Conservation (phyloP, 2,113 vertebrate genomes). For the Castor canadensis region DNA sequence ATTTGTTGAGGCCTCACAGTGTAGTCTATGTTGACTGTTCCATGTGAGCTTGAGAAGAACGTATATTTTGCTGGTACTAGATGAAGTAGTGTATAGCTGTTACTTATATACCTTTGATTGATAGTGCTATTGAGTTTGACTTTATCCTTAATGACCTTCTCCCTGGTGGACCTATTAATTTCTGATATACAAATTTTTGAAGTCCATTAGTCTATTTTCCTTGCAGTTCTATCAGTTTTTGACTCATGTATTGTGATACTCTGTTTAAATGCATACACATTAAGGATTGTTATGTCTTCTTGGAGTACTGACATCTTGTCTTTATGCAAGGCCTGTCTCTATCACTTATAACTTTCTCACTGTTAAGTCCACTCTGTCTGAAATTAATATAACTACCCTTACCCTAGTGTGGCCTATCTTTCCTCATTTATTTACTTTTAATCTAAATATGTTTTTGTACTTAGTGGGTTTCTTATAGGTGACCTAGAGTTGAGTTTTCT, state of each 20-base stretch:
- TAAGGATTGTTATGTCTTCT: not conserved
- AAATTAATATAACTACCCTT: not conserved
- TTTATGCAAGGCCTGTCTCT: not conserved
- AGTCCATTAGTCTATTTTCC: not conserved
- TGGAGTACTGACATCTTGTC: not conserved
- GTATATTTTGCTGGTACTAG: not conserved
- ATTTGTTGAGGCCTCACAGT: not conserved
- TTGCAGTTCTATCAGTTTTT: not conserved
- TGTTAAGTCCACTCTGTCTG: not conserved
- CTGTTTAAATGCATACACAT: not conserved
- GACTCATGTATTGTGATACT: not conserved
- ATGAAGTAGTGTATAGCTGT: not conserved
- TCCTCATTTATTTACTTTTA: too few species aligned
- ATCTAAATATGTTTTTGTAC: not conserved
- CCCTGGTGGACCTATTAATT: not conserved
- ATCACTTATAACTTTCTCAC: not conserved
- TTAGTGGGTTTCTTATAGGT: not conserved
- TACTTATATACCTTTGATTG: not conserved
- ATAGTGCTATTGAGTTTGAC: not conserved
- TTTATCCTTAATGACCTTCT: not conserved
- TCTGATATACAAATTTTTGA: not conserved
- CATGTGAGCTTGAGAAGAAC: not conserved
- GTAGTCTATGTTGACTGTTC: not conserved
- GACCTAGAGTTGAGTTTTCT: not conserved
- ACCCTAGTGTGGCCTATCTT: not conserved